A percentile compares a stretch with the other conserved stretches of the same genome.
These are phyloP conservation scores for Macrochelys suwanniensis DNA, from an alignment of 2,797 vertebrate species.

Conservation along the genomic window DNA sequence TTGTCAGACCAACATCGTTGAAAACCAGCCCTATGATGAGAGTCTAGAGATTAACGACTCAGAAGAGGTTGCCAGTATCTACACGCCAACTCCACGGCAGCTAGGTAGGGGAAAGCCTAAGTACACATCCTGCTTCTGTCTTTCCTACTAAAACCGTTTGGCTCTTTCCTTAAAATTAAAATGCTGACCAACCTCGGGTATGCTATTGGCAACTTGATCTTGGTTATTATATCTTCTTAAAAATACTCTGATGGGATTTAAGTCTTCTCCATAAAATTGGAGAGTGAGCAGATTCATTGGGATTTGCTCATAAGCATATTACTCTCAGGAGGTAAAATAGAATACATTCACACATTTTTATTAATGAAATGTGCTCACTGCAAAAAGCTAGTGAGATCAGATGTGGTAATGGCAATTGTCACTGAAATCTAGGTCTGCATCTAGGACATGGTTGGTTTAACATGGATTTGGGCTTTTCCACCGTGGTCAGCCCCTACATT, in stretches of 20 bases:
- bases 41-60: conserved; percentile 88
- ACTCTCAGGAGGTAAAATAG: not conserved
- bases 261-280: not conserved
- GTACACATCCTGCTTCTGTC: not conserved
- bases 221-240: not conserved
- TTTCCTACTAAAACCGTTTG: not conserved
- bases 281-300: not conserved
- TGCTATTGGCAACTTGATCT: not conserved
- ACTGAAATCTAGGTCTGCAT: not conserved
- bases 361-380: not conserved
- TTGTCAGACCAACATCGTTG: conserved; percentile 39
- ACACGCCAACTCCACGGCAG: conserved; percentile 81
- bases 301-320: no score
- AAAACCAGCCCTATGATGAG: conserved; percentile 92
- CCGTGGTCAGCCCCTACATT: not conserved
- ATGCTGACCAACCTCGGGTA: not conserved
- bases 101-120: conserved; percentile 63
- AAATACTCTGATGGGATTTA: not conserved
- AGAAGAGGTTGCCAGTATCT: conserved; percentile 87
- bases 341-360: not conserved
- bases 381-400: not conserved
- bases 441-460: not conserved
- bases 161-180: not conserved
- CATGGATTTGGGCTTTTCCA: not conserved
- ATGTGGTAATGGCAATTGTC: not conserved